A percentile compares a stretch with the other conserved stretches of the same genome.
Conservation (phyloP, 2,113 vertebrate species). For the Dipodomys stephensi region DNA sequence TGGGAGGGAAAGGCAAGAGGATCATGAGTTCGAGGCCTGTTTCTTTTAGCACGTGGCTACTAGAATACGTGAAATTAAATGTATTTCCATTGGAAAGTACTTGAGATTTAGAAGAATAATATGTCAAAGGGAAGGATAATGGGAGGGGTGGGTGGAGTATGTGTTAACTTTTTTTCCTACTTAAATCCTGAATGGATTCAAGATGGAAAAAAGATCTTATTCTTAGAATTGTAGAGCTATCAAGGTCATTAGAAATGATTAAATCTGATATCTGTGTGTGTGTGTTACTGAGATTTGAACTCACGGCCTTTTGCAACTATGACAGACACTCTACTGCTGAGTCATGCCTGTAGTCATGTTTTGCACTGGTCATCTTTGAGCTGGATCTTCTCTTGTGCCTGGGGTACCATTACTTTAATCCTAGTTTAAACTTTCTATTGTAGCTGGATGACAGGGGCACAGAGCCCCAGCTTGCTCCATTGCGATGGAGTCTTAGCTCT, state of each 20-base stretch:
- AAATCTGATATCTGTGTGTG: neutral
- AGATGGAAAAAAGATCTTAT: neutral
- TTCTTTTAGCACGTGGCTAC: constrained; percentile 1
- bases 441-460: no score
- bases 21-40: neutral
- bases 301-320: no score
- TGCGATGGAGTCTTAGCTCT: no score
- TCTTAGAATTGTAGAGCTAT: neutral
- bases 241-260: neutral
- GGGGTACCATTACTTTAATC: no score
- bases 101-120: neutral
- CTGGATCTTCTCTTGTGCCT: no score
- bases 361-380: no score
- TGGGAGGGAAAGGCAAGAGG: neutral
- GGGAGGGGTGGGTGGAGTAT: neutral
- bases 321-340: no score
- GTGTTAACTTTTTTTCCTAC: neutral
- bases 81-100: neutral
- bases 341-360: no score
- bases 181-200: neutral
- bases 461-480: no score
- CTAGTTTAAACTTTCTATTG: no score
- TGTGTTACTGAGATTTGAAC: no score
- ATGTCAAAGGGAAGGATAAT: neutral
- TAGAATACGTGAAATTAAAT: neutral